These are phyloP conservation scores for Halocynthia roretzi DNA, from an alignment of 23 tunicate genomes.

Conservation along the genomic window DNA sequence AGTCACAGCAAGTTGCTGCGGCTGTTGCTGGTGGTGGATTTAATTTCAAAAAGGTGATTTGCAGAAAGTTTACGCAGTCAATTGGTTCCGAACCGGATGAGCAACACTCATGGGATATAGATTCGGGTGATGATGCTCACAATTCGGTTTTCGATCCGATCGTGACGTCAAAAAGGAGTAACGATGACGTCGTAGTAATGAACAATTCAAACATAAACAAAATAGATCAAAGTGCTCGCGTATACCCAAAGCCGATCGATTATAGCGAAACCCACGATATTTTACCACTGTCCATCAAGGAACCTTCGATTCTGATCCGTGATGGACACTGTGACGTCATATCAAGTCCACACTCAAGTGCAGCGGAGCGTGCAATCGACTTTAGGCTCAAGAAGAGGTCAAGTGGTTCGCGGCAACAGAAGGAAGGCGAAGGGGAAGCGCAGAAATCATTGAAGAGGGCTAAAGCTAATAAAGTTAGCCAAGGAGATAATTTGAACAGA, in stretches of 20 bases:
- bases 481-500: neutral
- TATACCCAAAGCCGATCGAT: neutral
- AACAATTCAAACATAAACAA: neutral
- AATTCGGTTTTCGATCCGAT: neutral
- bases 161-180: neutral
- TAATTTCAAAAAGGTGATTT: constrained; percentile 6
- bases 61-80: constrained; percentile 4
- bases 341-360: too few species aligned
- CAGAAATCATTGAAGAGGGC: too few species aligned
- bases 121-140: neutral
- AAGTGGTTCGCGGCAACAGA: too few species aligned
- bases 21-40: neutral
- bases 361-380: too few species aligned
- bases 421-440: too few species aligned
- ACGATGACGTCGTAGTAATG: neutral
- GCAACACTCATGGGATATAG: too few species aligned
- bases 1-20: neutral
- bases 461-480: too few species aligned
- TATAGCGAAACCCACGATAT: neutral
- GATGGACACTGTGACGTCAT: too few species aligned
- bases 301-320: too few species aligned
- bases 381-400: too few species aligned
- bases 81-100: too few species aligned
- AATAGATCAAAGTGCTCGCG: neutral
- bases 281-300: too few species aligned